Base-by-base conservation (phyloP, 2,797 vertebrate genomes). In the Sciurus carolinensis region DNA sequence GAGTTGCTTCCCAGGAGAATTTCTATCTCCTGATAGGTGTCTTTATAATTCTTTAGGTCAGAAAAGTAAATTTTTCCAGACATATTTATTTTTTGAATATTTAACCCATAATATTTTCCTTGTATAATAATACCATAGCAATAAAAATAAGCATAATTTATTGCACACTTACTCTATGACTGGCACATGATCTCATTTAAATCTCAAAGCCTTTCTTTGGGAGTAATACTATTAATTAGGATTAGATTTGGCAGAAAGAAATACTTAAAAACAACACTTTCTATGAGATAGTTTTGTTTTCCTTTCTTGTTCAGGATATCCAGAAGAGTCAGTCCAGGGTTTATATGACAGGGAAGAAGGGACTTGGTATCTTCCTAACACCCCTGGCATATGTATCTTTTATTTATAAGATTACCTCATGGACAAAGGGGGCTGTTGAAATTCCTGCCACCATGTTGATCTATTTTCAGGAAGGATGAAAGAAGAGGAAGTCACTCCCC, bases 11-110 rank as follows among this genome's bases (percentile, higher is more conserved):
- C 39, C 36, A 71, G 39, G 54, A 88, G 62, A 91, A 4, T 94
- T 39, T 83, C 75, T 83, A 62, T 84, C n/a, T 47, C 85, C 83
- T 91, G 28, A 73, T 44, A 83, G 30, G 8, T 80, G 11, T 71
- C 20, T 88, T 96, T 89, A 94, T 80, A 95, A 89, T 80, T 83
- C 9, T 14, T n/a, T 90, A 92, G 24, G 18, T 79, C 26, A n/a
- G 22, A 81, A 91, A 72, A 20, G 33, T 57, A 81, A 95, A 42
- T 47, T 82, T 95, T 91, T 79, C 24, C 33, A 94, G 44, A 83
- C 84, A 17, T 66, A 73, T 88, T 73, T 80, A 71, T 86, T 87
- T 86, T 39, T 8, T 93, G 44, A 72, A 39, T 85, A 83, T 71
- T 87, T 91, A 64, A 62, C 44, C 47, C 54, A 73, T 87, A 64